Evolutionary conservation across 2,113 vertebrate species (phyloP).

Genomic region (Oreochromis aureus): DNA sequence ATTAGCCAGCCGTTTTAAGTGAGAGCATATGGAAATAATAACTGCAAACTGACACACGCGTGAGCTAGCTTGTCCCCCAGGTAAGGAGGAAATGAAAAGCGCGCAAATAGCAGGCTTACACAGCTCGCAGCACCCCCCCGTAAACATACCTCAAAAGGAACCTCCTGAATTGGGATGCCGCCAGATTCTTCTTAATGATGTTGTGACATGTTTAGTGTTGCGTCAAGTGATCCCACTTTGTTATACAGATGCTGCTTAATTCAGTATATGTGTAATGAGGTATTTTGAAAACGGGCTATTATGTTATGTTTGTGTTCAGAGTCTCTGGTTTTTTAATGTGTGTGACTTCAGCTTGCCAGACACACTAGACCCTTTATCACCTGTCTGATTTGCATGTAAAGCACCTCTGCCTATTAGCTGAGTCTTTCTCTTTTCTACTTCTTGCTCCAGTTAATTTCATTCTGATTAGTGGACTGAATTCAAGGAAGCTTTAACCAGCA

Average conservation of each 20-base stretch:
- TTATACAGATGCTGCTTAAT: not conserved
- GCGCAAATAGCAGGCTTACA: slow-evolving; percentile 52
- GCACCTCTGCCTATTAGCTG: not conserved
- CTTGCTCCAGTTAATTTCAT: not conserved
- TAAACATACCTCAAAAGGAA: slow-evolving; percentile 30
- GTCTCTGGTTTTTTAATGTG: not conserved
- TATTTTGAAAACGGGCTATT: not conserved
- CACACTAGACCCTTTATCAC: not conserved
- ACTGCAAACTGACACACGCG: slow-evolving; percentile 43
- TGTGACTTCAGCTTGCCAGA: not conserved
- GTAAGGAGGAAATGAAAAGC: slow-evolving; percentile 41
- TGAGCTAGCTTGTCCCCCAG: slow-evolving; percentile 40
- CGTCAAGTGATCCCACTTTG: slow-evolving; percentile 1
- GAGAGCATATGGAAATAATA: slow-evolving; percentile 67
- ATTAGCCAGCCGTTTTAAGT: slow-evolving; percentile 69
- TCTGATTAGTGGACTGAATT: not conserved
- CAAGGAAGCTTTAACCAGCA: not conserved
- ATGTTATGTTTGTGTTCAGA: not conserved
- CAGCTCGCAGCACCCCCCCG: slow-evolving; percentile 2
- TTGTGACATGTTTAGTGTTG: slow-evolving; percentile 10
- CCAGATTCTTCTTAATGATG: slow-evolving; percentile 26
- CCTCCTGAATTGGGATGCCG: not conserved
- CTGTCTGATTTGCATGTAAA: not conserved
- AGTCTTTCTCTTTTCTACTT: not conserved
- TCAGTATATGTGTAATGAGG: slow-evolving; percentile 28